Percentiles rank a stretch among this genome's conserved stretches.
phyloP scores from a whole-genome alignment of 2,888 invertebrate species.

The Pammene fasciana region DNA sequence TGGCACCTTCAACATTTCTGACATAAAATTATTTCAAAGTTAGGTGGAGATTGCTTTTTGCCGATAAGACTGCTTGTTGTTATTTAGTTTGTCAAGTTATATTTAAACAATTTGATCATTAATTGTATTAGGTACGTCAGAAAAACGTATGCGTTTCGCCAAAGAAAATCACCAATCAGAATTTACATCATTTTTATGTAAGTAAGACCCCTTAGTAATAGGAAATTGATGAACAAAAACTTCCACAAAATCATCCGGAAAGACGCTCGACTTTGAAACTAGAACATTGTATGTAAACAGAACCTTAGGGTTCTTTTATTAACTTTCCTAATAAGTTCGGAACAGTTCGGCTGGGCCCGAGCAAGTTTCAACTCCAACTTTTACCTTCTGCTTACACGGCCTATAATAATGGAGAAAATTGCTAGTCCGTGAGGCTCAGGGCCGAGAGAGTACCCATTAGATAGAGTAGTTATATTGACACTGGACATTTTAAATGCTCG shows the following conservation, averaged over 20 bases:
- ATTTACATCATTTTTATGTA: background rate
- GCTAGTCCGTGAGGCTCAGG: conserved; percentile 4
- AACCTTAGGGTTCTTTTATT: conserved; percentile 36
- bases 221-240: conserved; percentile 3
- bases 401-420: conserved; percentile 25
- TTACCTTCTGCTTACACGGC: conserved; percentile 11
- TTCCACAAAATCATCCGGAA: conserved; percentile 9
- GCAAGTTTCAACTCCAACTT: conserved; percentile 34
- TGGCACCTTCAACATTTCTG: background rate
- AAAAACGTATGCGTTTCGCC: background rate
- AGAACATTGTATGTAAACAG: conserved; percentile 32
- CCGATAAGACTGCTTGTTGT: too few relatives aligned
- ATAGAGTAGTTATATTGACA: background rate
- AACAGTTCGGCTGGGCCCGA: conserved; percentile 25
- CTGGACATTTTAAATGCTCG: too few relatives aligned
- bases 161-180: background rate
- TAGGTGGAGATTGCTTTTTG: too few relatives aligned
- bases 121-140: background rate
- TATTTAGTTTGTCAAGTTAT: too few relatives aligned
- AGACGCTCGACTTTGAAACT: conserved; percentile 31
- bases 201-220: background rate
- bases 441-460: background rate
- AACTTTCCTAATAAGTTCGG: conserved; percentile 40
- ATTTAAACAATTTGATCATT: too few relatives aligned
- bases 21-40: too few relatives aligned